Conservation (phyloP, 2,113 vertebrate species). For the Marmota flaviventris region DNA sequence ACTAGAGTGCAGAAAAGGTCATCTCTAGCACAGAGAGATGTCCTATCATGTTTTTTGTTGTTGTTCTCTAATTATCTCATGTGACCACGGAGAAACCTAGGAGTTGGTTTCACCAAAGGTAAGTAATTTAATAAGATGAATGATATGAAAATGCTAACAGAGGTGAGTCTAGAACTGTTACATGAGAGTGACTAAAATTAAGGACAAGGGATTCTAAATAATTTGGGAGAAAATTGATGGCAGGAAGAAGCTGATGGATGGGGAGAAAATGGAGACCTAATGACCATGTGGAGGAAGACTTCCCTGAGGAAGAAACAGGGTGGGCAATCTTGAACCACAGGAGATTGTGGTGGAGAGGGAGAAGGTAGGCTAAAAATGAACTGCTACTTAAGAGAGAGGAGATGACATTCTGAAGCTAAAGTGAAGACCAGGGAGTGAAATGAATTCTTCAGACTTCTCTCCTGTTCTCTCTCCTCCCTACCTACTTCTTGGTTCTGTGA, state of each 20-base stretch:
- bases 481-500: not conserved
- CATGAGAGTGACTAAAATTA: not conserved
- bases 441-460: not conserved
- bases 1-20: not conserved
- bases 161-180: not conserved
- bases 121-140: constrained; percentile 12
- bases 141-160: not conserved
- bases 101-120: not conserved
- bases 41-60: not conserved
- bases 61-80: not conserved
- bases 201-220: not conserved
- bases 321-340: not conserved
- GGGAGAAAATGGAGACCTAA: not conserved
- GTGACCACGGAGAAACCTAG: not conserved
- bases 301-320: not conserved
- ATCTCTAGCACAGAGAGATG: not conserved
- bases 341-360: not conserved
- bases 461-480: not conserved
- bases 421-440: not conserved
- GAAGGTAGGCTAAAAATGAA: not conserved
- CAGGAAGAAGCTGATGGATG: not conserved
- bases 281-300: not conserved
- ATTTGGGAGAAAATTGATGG: not conserved
- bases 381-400: not conserved
- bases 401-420: not conserved